Percentiles rank a stretch among this genome's conserved stretches.
phyloP scores from a whole-genome alignment of 2,888 invertebrate species.

The Platerodrilus igneus region DNA sequence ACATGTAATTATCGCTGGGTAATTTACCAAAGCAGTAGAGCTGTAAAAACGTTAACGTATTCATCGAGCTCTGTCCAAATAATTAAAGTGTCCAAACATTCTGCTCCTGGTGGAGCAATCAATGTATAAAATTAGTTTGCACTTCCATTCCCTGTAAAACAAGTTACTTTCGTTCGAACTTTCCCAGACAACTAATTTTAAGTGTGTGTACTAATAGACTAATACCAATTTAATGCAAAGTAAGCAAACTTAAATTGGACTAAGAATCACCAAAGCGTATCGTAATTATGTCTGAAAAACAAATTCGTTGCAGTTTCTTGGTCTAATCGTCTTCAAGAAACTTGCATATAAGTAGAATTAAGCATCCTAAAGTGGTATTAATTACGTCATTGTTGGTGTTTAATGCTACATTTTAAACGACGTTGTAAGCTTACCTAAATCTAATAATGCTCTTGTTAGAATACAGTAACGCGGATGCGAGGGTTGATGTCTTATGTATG shows the following conservation, averaged over 20 bases:
- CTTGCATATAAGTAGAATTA: slow-evolving; percentile 30
- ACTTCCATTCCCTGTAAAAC: no score
- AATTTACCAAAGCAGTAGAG: no score
- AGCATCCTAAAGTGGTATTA: slow-evolving; percentile 19
- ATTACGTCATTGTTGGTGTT: slow-evolving; percentile 9
- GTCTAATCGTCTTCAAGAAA: slow-evolving; percentile 27
- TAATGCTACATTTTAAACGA: slow-evolving; percentile 8
- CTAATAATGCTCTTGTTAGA: no score
- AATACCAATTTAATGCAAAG: slow-evolving; percentile 16
- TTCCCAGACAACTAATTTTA: slow-evolving; percentile 19
- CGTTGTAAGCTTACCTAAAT: slow-evolving; percentile 2
- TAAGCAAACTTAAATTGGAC: slow-evolving; percentile 22
- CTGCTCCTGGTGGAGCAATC: no score
- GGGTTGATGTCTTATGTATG: no score
- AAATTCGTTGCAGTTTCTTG: slow-evolving; percentile 19
- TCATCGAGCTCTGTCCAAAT: no score
- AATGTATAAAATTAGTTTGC: no score
- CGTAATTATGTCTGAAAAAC: slow-evolving; percentile 23
- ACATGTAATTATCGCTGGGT: no score
- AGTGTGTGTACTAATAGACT: slow-evolving; percentile 13
- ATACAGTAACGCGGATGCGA: no score
- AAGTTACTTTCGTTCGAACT: slow-evolving; percentile 14
- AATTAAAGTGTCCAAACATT: no score
- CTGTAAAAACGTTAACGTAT: no score
- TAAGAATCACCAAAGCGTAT: slow-evolving; percentile 23